A percentile compares a stretch with the other conserved stretches of the same genome.
These are phyloP conservation scores for Corythaeola cristata DNA, from an alignment of 2,113 vertebrate genomes.

Conservation along the genomic window DNA sequence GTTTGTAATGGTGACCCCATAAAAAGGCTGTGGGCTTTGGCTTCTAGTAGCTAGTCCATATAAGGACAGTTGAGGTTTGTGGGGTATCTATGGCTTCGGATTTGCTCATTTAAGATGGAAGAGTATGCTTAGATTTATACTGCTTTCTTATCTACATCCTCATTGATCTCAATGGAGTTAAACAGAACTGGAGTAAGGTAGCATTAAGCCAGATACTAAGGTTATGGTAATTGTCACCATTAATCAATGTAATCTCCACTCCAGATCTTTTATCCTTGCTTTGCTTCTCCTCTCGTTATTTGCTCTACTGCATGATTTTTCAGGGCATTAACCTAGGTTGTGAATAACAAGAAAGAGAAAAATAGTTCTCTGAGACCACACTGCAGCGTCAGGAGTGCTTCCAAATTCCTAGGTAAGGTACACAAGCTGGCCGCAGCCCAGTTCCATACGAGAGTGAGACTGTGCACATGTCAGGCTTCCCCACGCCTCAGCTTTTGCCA, in stretches of 20 bases:
- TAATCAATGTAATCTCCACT: not conserved
- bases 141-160: not conserved
- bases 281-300: not conserved
- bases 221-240: not conserved
- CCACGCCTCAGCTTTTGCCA: not conserved
- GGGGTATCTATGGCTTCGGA: not conserved
- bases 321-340: not conserved
- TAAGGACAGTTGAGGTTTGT: not conserved
- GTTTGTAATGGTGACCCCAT: slow-evolving; percentile 12
- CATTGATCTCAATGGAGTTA: not conserved
- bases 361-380: not conserved
- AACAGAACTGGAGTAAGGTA: not conserved
- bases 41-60: not conserved
- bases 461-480: slow-evolving; percentile 12
- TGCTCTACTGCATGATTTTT: not conserved
- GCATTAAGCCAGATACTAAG: not conserved
- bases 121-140: not conserved
- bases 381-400: not conserved
- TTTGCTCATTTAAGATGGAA: not conserved
- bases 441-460: not conserved
- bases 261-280: not conserved
- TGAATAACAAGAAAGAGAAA: not conserved
- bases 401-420: slow-evolving; percentile 15
- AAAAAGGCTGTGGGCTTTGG: not conserved
- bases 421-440: not conserved